Evolutionary conservation across 2,888 invertebrate genomes (phyloP), one percentile per base, ranked within the genome.

Genomic region (Protonemura montana): DNA sequence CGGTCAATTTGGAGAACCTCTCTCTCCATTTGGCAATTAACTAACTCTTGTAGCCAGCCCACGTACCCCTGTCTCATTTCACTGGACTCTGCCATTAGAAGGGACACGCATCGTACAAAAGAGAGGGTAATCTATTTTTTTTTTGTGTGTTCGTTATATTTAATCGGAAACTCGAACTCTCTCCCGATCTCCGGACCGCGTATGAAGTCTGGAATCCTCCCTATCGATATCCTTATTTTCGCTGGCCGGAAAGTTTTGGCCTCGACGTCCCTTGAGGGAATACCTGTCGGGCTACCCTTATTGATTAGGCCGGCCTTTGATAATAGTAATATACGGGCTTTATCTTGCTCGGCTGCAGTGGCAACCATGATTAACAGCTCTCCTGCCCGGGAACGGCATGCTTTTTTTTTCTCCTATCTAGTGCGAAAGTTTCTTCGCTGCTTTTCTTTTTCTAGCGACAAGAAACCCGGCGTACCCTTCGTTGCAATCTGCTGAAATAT

Each of bases 271-370:
- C 78, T 78, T 27, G 13, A 16, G 78, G 28, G 78, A 13, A 78
- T 78, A 78, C 78, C 78, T 78, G 78, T 78, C 78, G 16, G 10
- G 26, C 27, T 78, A 27, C 27, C 78, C 78, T 78, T 78, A 78
- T 78, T 78, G 78, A 78, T 78, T 78, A 28, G 27, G n/a, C 78
- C 78, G 28, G 59, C 59, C 59, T 59, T 59, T 59, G 78, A 78
- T 78, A 78, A 78, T 78, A 5, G 28, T 78, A 16, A 78, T 78
- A 78, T 78, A 78, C 28, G 26, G 78, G 26, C 28, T 27, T 78
- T 78, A 78, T 78, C 78, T 2, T 7, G 76, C n/a, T 28, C 28
- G 7, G 7, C 25, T 3, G 6, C 59, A 59, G 59, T 21, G 59
- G 16, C 59, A 21, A 13, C 59, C 13, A 59, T 59, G 59, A 59